phyloP scores from a whole-genome alignment of 2,888 invertebrate species.

The Pediacus dermestoides region DNA sequence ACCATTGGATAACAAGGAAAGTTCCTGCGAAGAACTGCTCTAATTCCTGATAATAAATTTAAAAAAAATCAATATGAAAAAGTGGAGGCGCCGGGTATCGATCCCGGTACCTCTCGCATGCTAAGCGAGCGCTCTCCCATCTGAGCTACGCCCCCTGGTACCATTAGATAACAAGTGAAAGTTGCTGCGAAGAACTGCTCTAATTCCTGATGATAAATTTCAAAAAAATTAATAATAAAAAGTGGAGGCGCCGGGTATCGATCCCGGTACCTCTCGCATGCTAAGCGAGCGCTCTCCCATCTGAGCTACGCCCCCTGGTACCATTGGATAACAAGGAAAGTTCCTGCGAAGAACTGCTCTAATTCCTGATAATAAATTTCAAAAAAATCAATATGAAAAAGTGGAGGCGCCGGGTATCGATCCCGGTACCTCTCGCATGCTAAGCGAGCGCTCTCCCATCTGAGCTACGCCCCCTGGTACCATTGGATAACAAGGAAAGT shows the following conservation, averaged over 20 bases:
- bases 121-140: constrained; percentile 58
- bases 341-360: background rate
- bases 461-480: constrained; percentile 23
- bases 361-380: background rate
- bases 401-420: constrained; percentile 40
- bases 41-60: background rate
- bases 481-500: background rate
- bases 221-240: constrained; percentile 20
- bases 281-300: constrained; percentile 47
- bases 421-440: constrained; percentile 40
- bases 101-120: constrained; percentile 58
- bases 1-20: background rate
- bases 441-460: constrained; percentile 37
- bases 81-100: constrained; percentile 50
- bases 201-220: background rate
- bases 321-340: background rate
- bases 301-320: constrained; percentile 41
- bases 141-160: constrained; percentile 51
- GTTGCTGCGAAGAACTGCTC: background rate
- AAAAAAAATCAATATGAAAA: constrained; percentile 5
- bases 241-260: constrained; percentile 47
- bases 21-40: background rate
- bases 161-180: background rate
- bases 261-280: constrained; percentile 48
- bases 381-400: constrained; percentile 9